These are phyloP conservation scores for Drosophila kikkawai DNA, from an alignment of 1,140 invertebrate genomes.

Conservation along the genomic window DNA sequence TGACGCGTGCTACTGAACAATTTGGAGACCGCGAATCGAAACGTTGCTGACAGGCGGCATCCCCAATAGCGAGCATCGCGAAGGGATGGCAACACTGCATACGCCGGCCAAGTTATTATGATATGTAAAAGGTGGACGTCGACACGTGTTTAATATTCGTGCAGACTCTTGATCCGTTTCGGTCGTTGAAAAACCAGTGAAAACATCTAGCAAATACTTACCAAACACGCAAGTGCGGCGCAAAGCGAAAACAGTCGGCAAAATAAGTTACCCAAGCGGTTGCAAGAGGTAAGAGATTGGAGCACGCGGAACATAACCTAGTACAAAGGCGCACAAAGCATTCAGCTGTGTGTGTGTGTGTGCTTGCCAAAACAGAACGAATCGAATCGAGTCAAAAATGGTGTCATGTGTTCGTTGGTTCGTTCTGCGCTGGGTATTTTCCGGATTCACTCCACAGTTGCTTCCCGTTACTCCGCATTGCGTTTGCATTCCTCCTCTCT, in stretches of 20 bases:
- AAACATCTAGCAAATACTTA: conserved; percentile 48
- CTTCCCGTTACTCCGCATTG: conserved; percentile 1
- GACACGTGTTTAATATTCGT: conserved; percentile 83
- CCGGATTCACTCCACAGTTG: conserved; percentile 6
- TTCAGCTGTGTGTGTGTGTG: conserved; percentile 10
- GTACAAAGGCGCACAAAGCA: conserved; percentile 60
- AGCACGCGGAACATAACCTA: conserved; percentile 82
- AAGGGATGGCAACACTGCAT: conserved; percentile 70
- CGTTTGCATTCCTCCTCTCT: conserved; percentile 3
- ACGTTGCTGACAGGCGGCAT: conserved; percentile 12
- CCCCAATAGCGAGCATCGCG: conserved; percentile 20
- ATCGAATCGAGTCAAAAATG: conserved; percentile 53
- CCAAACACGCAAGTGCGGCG: conserved; percentile 15
- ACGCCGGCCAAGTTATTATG: conserved; percentile 85
- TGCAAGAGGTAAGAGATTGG: conserved; percentile 64
- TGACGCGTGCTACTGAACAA: background rate
- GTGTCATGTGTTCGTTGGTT: conserved; percentile 58
- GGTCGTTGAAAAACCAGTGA: conserved; percentile 47
- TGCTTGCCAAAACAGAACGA: conserved; percentile 36
- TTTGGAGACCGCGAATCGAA: background rate
- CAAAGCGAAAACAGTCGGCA: conserved; percentile 25
- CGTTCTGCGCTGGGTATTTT: conserved; percentile 20
- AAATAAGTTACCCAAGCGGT: conserved; percentile 60
- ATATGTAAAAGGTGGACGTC: conserved; percentile 82
- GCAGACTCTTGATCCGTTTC: conserved; percentile 42